Base-by-base conservation (phyloP, 2,888 invertebrate species). In the Zaprionus lineosus region DNA sequence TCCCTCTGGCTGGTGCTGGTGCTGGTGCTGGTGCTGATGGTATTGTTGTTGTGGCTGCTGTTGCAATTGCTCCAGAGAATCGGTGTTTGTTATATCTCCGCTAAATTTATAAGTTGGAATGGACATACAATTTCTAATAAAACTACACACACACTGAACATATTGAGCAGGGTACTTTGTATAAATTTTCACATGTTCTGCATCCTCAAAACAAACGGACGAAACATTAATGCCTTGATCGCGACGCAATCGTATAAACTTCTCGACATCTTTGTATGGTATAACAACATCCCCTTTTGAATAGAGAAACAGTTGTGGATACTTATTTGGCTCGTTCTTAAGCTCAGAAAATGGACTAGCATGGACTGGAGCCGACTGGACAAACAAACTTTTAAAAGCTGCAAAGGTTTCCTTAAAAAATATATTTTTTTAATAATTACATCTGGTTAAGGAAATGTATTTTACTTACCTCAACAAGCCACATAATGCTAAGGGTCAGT, bases 141-240 rank as follows among this genome's bases (percentile, higher is more conserved):
- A 93, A 62, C 90, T 91, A 83, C 91, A 92, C 21, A 93, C 92
- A 50, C 92, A 92, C 60, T 91, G 91, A 8, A 93, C 91, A 78
- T 93, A 93, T 62, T 92, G 92, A 36, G 93, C 91, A 29, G 92
- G 92, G 86, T 95, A 93, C 57, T 91, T 91, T 8, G 92, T 91
- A 65, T 92, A 92, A 85, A 95, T 95, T 77, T 94, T 93, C 0
- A 95, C 95, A 88, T 95, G 95, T n/a, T 93, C 92, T 6, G 94
- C 94, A 79, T 93, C 92, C 52, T 93, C 92, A 88, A 94, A 95
- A 56, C 93, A 92, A 26, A 93, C 90, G 19, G 92, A 90, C 14
- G 92, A 91, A 0, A 94, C 93, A 58, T 91, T 90, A 0, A 94
- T 92, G 5, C 94, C 94, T 33, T 92, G 89, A 50, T 91, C 90